phyloP scores from a whole-genome alignment of 2,113 vertebrate species.

The Oxyura jamaicensis region DNA sequence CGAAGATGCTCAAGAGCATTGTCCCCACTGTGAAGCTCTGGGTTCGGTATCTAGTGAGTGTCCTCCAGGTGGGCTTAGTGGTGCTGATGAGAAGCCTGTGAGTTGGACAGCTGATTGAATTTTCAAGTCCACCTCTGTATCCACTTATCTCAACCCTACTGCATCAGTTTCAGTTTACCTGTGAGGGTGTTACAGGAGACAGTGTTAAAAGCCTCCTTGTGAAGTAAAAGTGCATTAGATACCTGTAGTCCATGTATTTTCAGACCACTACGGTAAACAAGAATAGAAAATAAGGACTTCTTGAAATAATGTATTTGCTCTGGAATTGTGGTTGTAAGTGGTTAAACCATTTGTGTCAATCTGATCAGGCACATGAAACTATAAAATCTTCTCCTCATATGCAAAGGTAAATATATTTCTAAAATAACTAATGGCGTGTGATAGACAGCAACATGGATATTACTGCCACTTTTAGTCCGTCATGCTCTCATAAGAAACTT shows the following conservation, averaged over 20 bases:
- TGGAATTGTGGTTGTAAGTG: background rate
- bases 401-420: conserved; percentile 34
- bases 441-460: conserved; percentile 24
- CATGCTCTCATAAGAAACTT: conserved; percentile 39
- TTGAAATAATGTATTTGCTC: background rate
- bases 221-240: background rate
- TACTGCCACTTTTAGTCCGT: conserved; percentile 34
- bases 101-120: background rate
- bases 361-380: background rate
- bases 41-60: background rate
- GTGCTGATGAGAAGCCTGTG: background rate
- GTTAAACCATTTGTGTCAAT: conserved; percentile 10
- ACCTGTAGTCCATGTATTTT: background rate
- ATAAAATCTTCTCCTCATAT: background rate
- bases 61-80: background rate
- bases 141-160: background rate
- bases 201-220: background rate
- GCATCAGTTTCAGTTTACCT: background rate
- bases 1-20: background rate
- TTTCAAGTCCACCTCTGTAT: background rate
- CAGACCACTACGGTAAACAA: background rate
- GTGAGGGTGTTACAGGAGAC: background rate
- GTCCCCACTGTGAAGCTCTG: background rate
- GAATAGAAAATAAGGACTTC: background rate
- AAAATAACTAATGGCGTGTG: conserved; percentile 42